These are phyloP conservation scores for Radopholus similis DNA, from an alignment of 1,140 invertebrate genomes.

Conservation along the genomic window DNA sequence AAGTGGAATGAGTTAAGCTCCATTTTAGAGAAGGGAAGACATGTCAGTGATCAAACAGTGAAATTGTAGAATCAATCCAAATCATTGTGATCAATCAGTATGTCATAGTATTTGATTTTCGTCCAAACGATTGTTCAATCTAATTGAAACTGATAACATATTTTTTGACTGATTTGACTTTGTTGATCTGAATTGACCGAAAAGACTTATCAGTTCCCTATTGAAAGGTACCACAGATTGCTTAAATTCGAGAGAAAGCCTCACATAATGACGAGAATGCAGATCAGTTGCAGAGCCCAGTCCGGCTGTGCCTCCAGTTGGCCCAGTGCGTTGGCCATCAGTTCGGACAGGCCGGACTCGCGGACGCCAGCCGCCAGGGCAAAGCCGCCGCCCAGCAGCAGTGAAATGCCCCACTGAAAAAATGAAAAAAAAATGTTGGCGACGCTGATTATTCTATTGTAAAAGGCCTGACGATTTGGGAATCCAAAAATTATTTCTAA, in stretches of 20 bases:
- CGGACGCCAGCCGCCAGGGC: constrained; percentile 45
- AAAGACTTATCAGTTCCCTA: constrained; percentile 11
- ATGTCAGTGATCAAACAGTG: neutral
- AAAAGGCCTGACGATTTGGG: constrained; percentile 38
- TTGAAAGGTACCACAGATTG: too few species aligned
- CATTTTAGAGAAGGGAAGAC: too few species aligned
- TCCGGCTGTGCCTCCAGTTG: constrained; percentile 26
- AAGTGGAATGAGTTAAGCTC: constrained; percentile 16
- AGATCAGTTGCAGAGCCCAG: constrained; percentile 11
- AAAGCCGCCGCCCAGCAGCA: constrained; percentile 52
- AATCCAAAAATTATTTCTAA: too few species aligned
- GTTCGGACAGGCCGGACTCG: constrained; percentile 23
- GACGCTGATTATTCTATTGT: too few species aligned
- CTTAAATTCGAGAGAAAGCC: too few species aligned
- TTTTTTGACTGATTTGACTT: too few species aligned
- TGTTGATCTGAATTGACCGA: constrained; percentile 2
- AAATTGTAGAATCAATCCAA: neutral
- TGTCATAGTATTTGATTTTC: neutral
- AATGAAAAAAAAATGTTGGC: too few species aligned
- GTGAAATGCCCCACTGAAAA: constrained; percentile 48
- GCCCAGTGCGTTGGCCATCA: constrained; percentile 26
- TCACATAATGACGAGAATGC: constrained; percentile 30
- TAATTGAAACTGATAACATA: neutral
- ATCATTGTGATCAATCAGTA: too few species aligned
- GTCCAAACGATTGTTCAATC: neutral